These are phyloP conservation scores for Neodiprion pinetum DNA, from an alignment of 1,140 invertebrate genomes.

Conservation along the genomic window DNA sequence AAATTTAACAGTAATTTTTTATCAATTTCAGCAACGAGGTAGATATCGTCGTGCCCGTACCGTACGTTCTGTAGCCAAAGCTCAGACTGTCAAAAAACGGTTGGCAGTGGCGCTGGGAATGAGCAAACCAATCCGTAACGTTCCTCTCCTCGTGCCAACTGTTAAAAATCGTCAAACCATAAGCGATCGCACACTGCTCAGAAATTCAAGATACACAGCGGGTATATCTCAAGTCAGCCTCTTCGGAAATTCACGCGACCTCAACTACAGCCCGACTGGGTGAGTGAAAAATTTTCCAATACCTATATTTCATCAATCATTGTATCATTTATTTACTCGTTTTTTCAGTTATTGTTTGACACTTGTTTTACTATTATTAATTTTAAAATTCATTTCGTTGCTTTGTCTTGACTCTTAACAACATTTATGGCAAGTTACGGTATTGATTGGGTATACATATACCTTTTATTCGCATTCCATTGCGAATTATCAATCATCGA, in stretches of 20 bases:
- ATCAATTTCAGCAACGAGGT: conserved; percentile 6
- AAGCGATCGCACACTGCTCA: conserved; percentile 31
- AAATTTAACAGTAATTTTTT: not conserved
- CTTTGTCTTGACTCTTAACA: too few species aligned
- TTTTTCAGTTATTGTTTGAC: too few species aligned
- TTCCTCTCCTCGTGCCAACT: conserved; percentile 51
- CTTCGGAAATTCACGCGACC: conserved; percentile 46
- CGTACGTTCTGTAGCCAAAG: conserved; percentile 35
- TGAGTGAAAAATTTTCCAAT: conserved; percentile 36
- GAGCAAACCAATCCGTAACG: conserved; percentile 44
- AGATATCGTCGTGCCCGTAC: conserved; percentile 34
- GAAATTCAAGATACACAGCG: conserved; percentile 39
- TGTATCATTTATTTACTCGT: too few species aligned
- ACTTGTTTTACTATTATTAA: too few species aligned
- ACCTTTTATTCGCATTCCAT: too few species aligned
- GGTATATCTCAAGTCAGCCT: conserved; percentile 53
- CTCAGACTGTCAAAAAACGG: conserved; percentile 54
- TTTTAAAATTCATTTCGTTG: too few species aligned
- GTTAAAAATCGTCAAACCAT: conserved; percentile 49
- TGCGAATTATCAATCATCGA: too few species aligned
- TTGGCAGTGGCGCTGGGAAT: conserved; percentile 57
- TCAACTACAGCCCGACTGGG: conserved; percentile 56
- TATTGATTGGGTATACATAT: too few species aligned
- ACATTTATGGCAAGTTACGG: too few species aligned
- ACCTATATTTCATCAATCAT: conserved; percentile 5